phyloP scores from a whole-genome alignment of 2,113 vertebrate genomes.

The Herpetotheres cachinnans region DNA sequence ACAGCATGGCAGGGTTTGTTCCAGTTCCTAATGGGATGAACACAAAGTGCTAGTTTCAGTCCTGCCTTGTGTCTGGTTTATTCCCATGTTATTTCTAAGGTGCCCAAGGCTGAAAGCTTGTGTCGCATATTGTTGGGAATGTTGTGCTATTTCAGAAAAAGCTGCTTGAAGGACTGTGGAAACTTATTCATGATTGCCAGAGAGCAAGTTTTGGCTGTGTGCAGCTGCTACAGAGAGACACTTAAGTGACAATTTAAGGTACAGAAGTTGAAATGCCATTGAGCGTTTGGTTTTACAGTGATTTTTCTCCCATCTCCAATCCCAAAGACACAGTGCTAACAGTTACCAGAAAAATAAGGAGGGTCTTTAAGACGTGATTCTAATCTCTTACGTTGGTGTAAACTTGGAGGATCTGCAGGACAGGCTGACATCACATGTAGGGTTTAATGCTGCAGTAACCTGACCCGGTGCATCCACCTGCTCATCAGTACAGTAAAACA shows the following conservation, averaged over 20 bases:
- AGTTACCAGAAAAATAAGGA: background rate
- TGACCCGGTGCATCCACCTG: background rate
- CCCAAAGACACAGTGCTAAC: background rate
- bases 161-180: background rate
- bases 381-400: background rate
- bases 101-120: background rate
- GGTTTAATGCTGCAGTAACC: background rate
- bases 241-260: background rate
- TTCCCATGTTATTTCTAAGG: background rate
- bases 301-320: background rate
- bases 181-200: background rate
- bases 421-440: accelerated
- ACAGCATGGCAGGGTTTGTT: background rate
- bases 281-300: background rate
- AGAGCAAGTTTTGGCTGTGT: background rate
- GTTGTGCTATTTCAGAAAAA: background rate
- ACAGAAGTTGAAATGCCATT: background rate
- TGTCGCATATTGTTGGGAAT: background rate
- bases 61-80: background rate
- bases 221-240: background rate
- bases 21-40: background rate
- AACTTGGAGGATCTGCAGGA: background rate
- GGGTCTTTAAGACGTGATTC: background rate
- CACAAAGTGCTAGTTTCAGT: background rate
- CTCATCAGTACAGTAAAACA: background rate